Evolutionary conservation across 2,113 vertebrate genomes (phyloP), one percentile per base, ranked within the genome.

Genomic region (Tragelaphus scriptus): DNA sequence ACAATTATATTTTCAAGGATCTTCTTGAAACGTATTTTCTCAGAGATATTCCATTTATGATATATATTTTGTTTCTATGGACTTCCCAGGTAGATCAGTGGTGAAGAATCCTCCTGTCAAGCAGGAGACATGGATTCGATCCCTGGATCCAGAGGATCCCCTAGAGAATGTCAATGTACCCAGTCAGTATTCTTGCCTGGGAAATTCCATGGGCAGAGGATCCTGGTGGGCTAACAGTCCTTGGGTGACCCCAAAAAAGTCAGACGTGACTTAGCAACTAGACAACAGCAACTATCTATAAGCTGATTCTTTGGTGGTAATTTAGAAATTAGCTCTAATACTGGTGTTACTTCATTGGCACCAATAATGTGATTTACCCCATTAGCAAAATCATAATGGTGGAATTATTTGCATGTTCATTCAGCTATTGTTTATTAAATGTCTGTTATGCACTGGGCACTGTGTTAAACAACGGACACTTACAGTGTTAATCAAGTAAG

Each of bases 311-410:
- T 85, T 88, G 32, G 3, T 88, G 14, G 49, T 26, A 11, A 11
- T 71, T 92, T 59, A 90, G 47, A 97, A 97, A 88, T 88, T 91
- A 90, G 63, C 32, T 40, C 55, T 92, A 81, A 68, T 58, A 47
- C 88, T 93, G 36, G 26, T 93, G 12, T 84, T 56, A 55, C 30
- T 28, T 88, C 77, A 85, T 9, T 85, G 63, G 68, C 16, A 95
- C 58, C 82, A 28, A 9, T 95, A 91, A 93, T 88, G 12, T 90
- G 77, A 85, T 84, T 97, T 86, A 25, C 3, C 26, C 25, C 53
- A 82, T 96, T 91, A 96, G 82, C 32, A 95, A 96, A 94, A 89
- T 65, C 15, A 55, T 93, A 85, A 36, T 82, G 58, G 2, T 32
- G 21, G 19, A 55, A 61, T 93, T 90, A 92, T 71, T 90, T 82